Evolutionary conservation across 2,888 invertebrate species (phyloP).

Genomic region (Ectobius pallidus): DNA sequence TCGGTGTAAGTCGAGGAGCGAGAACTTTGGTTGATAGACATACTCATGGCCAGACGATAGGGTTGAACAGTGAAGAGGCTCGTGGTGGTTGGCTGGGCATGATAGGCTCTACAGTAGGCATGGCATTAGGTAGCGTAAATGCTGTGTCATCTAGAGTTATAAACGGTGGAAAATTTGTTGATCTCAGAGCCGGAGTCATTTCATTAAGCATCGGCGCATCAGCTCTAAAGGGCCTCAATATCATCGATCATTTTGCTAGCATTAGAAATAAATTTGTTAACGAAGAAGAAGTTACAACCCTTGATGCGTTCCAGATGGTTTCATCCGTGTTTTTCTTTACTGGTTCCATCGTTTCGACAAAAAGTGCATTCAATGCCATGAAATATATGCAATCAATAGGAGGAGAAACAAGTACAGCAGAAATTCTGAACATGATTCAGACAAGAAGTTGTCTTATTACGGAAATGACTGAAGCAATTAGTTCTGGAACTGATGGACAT

Average conservation of each 20-base stretch:
- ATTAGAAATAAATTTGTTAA: constrained; percentile 8
- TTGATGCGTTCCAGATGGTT: constrained; percentile 32
- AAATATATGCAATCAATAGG: not conserved
- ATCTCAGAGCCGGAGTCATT: not conserved
- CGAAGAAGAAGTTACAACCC: constrained; percentile 22
- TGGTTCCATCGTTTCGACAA: constrained; percentile 17
- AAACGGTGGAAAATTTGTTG: not conserved
- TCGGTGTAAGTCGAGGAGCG: constrained; percentile 10
- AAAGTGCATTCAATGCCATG: not conserved
- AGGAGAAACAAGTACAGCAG: not conserved
- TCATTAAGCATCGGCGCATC: constrained; percentile 11
- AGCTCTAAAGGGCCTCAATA: constrained; percentile 20
- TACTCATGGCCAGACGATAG: constrained; percentile 27
- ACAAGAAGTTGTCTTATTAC: not conserved
- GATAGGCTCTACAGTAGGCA: constrained; percentile 4
- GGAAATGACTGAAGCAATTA: not conserved
- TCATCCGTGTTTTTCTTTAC: constrained; percentile 32
- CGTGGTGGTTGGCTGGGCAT: constrained; percentile 9
- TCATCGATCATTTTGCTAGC: constrained; percentile 13
- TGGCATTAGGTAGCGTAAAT: not conserved
- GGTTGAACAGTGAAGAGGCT: constrained; percentile 23
- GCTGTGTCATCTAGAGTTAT: not conserved
- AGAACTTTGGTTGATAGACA: constrained; percentile 22
- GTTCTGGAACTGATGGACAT: not conserved
- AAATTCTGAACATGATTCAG: not conserved